These are phyloP conservation scores for Pseudomugil tenellus DNA, from an alignment of 2,797 vertebrate genomes.

Conservation along the genomic window DNA sequence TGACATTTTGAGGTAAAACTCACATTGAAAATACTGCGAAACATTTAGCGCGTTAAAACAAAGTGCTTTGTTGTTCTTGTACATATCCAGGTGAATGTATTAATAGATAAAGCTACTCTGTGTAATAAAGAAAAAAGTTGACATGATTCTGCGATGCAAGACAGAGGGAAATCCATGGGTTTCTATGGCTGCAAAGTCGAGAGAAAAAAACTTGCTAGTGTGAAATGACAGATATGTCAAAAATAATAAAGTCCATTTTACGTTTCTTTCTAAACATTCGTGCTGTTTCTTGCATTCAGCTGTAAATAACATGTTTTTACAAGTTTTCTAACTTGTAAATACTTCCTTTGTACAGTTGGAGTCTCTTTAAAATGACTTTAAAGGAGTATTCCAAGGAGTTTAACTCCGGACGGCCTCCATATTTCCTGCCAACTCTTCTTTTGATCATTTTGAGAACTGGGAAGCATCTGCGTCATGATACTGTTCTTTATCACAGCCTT, in stretches of 20 bases:
- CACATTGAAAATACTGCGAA: neutral
- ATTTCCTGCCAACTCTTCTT: neutral
- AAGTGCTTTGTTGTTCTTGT: neutral
- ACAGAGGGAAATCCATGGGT: neutral
- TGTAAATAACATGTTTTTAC: no score
- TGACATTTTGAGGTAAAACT: constrained; percentile 15
- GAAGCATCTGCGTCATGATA: neutral
- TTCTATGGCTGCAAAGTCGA: neutral
- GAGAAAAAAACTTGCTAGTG: neutral
- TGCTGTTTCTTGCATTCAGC: neutral
- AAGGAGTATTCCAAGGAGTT: neutral
- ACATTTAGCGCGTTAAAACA: constrained; percentile 1
- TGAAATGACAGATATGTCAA: neutral
- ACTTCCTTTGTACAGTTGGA: neutral
- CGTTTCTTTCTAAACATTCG: neutral
- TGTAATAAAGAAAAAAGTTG: no score
- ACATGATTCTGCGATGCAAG: constrained; percentile 4
- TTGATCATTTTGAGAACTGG: neutral
- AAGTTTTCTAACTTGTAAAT: no score
- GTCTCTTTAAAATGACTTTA: neutral
- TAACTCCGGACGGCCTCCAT: no score
- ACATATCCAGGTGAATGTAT: neutral
- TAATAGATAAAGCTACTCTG: neutral
- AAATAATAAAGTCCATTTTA: neutral
- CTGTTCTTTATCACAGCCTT: neutral